Evolutionary conservation across 2,797 vertebrate species (phyloP).

Genomic region (Thripadectes ignobilis): DNA sequence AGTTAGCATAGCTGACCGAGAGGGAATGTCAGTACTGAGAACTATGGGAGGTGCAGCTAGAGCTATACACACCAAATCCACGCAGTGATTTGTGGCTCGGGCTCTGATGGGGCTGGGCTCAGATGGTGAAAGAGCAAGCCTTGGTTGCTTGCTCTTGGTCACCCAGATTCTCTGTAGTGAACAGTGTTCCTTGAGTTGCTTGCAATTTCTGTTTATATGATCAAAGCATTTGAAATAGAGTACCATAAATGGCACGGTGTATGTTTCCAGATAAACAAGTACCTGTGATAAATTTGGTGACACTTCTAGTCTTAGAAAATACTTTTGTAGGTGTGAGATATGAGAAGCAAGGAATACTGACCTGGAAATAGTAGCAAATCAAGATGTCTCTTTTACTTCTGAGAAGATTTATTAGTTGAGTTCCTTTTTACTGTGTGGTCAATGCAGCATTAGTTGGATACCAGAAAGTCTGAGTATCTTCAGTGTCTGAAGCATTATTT

Average conservation of each 20-base stretch:
- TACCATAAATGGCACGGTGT: not conserved
- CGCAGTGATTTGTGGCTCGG: not conserved
- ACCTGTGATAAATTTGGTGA: not conserved
- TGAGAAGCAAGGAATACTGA: not conserved
- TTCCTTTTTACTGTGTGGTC: not conserved
- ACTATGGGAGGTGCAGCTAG: not conserved
- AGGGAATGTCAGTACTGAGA: constrained; percentile 1
- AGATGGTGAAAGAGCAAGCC: not conserved
- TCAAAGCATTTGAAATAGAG: not conserved
- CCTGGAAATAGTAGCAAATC: not conserved
- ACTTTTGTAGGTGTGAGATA: not conserved
- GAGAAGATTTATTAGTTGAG: not conserved
- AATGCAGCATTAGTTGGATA: not conserved
- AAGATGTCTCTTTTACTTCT: not conserved
- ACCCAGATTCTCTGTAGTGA: not conserved
- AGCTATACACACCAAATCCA: not conserved
- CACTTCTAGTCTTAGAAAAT: not conserved
- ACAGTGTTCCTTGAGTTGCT: not conserved
- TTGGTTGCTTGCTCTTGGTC: not conserved
- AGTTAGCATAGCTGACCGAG: not conserved
- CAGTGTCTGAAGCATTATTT: not conserved
- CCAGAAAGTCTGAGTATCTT: not conserved
- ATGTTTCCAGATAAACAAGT: not conserved
- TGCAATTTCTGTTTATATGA: not conserved
- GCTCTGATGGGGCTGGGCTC: not conserved